phyloP scores from a whole-genome alignment of 2,797 vertebrate species.

The Micrastur ruficollis region DNA sequence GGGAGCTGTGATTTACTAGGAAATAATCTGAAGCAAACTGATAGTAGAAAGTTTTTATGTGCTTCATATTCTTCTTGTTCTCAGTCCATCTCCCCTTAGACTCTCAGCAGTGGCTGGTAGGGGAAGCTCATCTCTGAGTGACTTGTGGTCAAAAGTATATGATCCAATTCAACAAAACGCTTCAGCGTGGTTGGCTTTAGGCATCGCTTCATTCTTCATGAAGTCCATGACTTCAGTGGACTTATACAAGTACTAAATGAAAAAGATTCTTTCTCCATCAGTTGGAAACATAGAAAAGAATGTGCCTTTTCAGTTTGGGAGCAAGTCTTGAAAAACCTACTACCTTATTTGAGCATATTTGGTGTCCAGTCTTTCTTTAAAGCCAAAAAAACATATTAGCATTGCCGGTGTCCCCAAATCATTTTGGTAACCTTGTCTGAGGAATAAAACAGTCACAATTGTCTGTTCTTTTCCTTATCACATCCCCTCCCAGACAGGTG shows the following conservation, averaged over 20 bases:
- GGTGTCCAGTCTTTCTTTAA: neutral
- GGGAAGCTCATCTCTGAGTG: neutral
- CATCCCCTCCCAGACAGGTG: neutral
- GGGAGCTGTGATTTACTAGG: neutral
- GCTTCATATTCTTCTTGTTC: neutral
- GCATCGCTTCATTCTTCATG: neutral
- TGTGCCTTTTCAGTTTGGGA: neutral
- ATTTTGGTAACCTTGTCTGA: neutral
- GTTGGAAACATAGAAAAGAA: neutral
- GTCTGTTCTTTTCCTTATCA: neutral
- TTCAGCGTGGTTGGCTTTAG: neutral
- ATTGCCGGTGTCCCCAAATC: fast-evolving
- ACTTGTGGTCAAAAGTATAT: neutral
- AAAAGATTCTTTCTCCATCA: neutral
- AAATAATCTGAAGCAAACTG: neutral
- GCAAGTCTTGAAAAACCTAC: neutral
- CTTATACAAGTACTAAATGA: neutral
- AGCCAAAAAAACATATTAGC: neutral
- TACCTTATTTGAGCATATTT: neutral
- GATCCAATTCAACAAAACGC: neutral
- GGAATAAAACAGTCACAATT: neutral
- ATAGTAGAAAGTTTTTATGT: neutral
- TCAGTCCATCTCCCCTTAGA: neutral
- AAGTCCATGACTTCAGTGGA: neutral
- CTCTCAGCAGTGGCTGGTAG: neutral